Percentiles rank a stretch among this genome's conserved stretches.
Evolutionary conservation across 1,140 invertebrate genomes (phyloP).

Genomic region (Pararge aegeria): DNA sequence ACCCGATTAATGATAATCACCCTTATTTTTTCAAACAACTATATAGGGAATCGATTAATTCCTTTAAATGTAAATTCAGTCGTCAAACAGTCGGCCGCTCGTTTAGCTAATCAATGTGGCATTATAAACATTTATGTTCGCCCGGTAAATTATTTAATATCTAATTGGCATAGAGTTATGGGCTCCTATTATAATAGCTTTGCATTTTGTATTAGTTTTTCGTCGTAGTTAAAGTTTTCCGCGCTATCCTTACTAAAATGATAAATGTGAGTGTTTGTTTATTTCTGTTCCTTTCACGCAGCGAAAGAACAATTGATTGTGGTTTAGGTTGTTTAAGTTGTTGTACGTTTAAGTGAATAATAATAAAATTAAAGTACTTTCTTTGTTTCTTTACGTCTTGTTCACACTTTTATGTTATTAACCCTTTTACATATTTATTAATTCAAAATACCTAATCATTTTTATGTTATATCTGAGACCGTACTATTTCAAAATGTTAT

Average conservation of each 20-base stretch:
- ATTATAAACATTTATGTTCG: constrained; percentile 57
- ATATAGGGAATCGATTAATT: constrained; percentile 61
- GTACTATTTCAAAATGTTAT: too few species aligned
- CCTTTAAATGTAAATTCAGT: constrained; percentile 65
- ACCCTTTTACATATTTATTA: too few species aligned
- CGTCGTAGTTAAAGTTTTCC: neutral
- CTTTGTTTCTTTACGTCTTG: too few species aligned
- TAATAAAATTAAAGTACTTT: too few species aligned
- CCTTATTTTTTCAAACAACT: constrained; percentile 14
- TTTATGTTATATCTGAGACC: too few species aligned
- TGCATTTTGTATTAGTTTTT: constrained; percentile 53
- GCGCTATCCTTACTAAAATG: neutral
- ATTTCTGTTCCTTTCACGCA: too few species aligned
- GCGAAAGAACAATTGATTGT: too few species aligned
- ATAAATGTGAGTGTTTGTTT: too few species aligned
- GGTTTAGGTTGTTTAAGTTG: too few species aligned
- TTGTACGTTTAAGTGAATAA: too few species aligned
- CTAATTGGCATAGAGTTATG: constrained; percentile 43
- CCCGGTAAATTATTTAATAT: constrained; percentile 54
- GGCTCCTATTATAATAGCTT: constrained; percentile 3
- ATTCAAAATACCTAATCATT: too few species aligned
- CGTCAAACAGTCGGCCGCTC: constrained; percentile 61
- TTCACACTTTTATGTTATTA: too few species aligned
- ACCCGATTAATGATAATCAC: neutral
- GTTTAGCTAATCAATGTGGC: constrained; percentile 68